These are phyloP conservation scores for Coptodon bakossiorum DNA, from an alignment of 2,113 vertebrate genomes.

Conservation along the genomic window DNA sequence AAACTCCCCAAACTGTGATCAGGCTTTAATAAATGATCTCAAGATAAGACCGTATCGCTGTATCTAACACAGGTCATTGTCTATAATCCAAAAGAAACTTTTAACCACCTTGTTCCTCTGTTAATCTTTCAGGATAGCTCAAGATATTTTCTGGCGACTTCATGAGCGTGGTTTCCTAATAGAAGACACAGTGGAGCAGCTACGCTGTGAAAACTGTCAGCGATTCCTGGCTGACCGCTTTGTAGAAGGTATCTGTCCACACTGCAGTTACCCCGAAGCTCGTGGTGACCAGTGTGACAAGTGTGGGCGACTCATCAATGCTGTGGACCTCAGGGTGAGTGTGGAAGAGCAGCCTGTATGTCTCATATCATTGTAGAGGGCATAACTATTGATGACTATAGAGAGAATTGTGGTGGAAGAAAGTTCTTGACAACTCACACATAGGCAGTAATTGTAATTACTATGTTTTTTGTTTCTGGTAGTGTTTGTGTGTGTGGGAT, in stretches of 20 bases:
- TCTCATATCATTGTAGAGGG: neutral
- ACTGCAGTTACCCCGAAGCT: conserved; percentile 85
- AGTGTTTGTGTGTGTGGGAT: neutral
- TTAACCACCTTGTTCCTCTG: neutral
- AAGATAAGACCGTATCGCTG: neutral
- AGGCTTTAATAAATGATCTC: neutral
- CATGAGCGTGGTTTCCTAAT: conserved; percentile 74
- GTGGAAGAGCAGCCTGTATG: neutral
- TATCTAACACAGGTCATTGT: neutral
- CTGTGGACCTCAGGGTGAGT: conserved; percentile 87
- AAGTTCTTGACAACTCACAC: accelerated
- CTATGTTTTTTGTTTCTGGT: neutral
- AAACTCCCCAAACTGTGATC: neutral
- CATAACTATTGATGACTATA: neutral
- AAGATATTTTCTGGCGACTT: conserved; percentile 87
- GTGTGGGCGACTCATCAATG: conserved; percentile 95
- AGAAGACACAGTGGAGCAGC: conserved; percentile 85
- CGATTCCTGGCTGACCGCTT: conserved; percentile 94
- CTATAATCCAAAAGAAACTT: accelerated
- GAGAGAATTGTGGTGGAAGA: neutral
- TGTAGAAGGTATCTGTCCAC: conserved; percentile 90
- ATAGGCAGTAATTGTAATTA: neutral
- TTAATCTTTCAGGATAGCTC: conserved; percentile 79
- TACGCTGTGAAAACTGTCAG: conserved; percentile 80
- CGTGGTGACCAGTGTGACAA: conserved; percentile 96